Conservation (phyloP, 2,888 invertebrate genomes). For the Xylophagus ater region DNA sequence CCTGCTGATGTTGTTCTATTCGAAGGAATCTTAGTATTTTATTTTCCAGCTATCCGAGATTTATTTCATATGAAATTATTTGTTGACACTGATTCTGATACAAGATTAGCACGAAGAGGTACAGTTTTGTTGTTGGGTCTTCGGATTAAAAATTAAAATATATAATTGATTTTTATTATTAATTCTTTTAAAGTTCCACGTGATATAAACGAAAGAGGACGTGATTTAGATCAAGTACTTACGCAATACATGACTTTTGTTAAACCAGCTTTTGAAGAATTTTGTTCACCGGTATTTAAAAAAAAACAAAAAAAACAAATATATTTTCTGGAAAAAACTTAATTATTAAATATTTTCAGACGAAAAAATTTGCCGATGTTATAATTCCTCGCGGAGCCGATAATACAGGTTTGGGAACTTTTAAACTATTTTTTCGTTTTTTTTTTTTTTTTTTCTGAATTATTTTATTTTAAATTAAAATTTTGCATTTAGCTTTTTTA, state of each 20-base stretch:
- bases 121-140: conserved; percentile 18
- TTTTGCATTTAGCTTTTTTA: too few species aligned
- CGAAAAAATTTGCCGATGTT: conserved; percentile 99
- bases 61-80: conserved; percentile 98
- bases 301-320: conserved; percentile 1
- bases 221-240: conserved; percentile 88
- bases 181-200: conserved; percentile 64
- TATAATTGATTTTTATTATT: conserved; percentile 8
- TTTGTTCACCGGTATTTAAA: conserved; percentile 81
- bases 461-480: background rate
- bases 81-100: conserved; percentile 98
- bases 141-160: background rate
- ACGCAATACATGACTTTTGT: conserved; percentile 96
- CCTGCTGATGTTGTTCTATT: conserved; percentile 95
- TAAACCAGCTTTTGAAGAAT: conserved; percentile 99
- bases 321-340: background rate
- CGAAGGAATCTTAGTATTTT: conserved; percentile 97
- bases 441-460: background rate
- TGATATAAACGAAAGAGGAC: conserved; percentile 88
- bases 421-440: conserved; percentile 1
- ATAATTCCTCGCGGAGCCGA: conserved; percentile 98
- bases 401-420: conserved; percentile 67
- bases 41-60: conserved; percentile 87
- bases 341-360: conserved; percentile 49
- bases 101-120: conserved; percentile 91